Evolutionary conservation across 2,113 vertebrate genomes (phyloP).

Genomic region (Myrmecophaga tridactyla): DNA sequence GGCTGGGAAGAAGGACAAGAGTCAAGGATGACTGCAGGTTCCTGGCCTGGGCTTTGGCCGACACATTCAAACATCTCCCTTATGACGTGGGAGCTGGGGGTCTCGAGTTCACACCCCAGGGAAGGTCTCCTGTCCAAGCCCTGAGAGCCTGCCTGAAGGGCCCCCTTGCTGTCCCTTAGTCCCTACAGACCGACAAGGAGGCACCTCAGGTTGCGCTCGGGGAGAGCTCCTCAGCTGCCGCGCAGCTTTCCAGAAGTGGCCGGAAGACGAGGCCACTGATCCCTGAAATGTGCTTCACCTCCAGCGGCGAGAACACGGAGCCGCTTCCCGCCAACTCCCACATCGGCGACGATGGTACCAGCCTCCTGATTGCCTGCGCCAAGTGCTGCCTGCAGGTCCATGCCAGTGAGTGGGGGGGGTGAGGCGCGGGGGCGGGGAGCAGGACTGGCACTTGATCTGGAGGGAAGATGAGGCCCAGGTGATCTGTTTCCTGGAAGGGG

Average conservation of each 20-base stretch:
- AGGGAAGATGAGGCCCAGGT: too few species aligned
- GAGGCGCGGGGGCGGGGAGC: accelerated
- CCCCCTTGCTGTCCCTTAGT: background rate
- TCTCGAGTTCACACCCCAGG: too few species aligned
- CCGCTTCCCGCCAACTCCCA: constrained; percentile 91
- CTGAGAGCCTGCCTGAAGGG: background rate
- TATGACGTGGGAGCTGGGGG: background rate
- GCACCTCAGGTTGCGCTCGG: background rate
- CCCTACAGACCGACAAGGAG: constrained; percentile 84
- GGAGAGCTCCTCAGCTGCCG: constrained; percentile 59
- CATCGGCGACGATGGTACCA: constrained; percentile 94
- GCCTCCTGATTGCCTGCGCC: constrained; percentile 90
- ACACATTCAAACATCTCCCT: background rate
- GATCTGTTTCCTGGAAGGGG: too few species aligned
- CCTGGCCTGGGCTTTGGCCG: too few species aligned
- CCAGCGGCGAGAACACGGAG: constrained; percentile 90
- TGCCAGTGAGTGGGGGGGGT: constrained; percentile 89
- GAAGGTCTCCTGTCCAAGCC: background rate
- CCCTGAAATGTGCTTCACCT: constrained; percentile 98
- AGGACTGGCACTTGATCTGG: too few species aligned
- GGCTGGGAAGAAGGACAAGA: background rate
- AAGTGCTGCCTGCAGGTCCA: constrained; percentile 96
- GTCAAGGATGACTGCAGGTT: too few species aligned
- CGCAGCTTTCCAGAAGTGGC: constrained; percentile 80
- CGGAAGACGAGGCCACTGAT: constrained; percentile 91